These are phyloP conservation scores for Myiotriccus ornatus DNA, from an alignment of 2,797 vertebrate genomes.

Conservation along the genomic window DNA sequence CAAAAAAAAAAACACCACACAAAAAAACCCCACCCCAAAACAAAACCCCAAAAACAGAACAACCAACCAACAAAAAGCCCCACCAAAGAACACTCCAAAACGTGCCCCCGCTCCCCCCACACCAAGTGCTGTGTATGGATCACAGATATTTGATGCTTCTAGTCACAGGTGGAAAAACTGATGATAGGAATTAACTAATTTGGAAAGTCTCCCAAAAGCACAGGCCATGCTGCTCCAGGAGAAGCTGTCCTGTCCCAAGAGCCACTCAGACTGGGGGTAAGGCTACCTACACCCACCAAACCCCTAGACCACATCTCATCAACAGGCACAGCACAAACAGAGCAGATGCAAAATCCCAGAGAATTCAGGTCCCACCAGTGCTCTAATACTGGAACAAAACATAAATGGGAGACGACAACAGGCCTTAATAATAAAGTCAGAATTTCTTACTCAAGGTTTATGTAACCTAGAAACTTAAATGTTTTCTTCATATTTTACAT, in stretches of 20 bases:
- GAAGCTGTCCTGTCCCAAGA: not conserved
- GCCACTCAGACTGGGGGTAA: accelerated
- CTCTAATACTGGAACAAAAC: not conserved
- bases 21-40: too few relatives aligned
- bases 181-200: not conserved
- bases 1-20: too few relatives aligned
- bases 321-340: not conserved
- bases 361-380: too few relatives aligned
- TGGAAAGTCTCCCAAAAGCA: not conserved
- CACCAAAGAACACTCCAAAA: not conserved
- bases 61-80: not conserved
- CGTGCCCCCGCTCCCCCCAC: accelerated
- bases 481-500: not conserved
- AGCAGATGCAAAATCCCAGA: not conserved
- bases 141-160: not conserved
- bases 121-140: not conserved
- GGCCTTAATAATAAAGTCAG: not conserved
- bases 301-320: not conserved
- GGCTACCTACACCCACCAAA: accelerated
- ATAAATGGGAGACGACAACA: not conserved
- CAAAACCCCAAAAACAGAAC: not conserved
- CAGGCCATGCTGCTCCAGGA: not conserved
- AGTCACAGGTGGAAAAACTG: not conserved
- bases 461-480: not conserved
- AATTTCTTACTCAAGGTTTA: not conserved